Base-by-base conservation (phyloP, 2,888 invertebrate species). In the Acleris cristana region DNA sequence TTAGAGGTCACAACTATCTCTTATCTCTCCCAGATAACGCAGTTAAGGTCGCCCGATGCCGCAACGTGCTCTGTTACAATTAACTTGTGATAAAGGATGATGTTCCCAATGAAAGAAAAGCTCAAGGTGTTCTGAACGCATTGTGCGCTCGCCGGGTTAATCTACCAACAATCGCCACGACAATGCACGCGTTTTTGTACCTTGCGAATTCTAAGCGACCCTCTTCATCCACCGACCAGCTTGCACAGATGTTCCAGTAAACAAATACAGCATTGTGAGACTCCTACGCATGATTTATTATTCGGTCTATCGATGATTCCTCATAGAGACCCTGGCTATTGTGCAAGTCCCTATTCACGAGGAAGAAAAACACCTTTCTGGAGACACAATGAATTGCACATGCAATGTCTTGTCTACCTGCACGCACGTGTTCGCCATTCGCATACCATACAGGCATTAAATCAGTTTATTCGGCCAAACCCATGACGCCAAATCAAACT, bases 361-460 rank as follows among this genome's bases (percentile, higher is more conserved):
- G 71, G 71, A 82, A 88, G 86, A 88, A 88, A 84, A 86, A 89
- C 86, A 87, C 85, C 82, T 87, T 86, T 86, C 85, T 83, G 73
- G 73, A 72, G 74, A 80, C 77, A 91, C 91, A 91, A 90, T 89
- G 79, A 77, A 78, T 83, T 90, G 89, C 91, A 92, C 92, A 90
- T 90, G 90, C 86, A 79, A 74, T 73, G 63, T 57, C 63, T 59
- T 68, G 71, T 84, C 84, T 92, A 92, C 92, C 92, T 92, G 91
- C 86, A 85, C 89, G 90, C 92, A 92, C 92, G 92, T 92, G 92
- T 91, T 89, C 87, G 76, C 81, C 78, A 84, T 89, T 88, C 87
- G 84, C 87, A 86, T 88, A 87, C 83, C 74, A 71, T 72, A 71
- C 81, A 75, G 76, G 82, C 79, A 83, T 82, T 82, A 81, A 82